Conservation (phyloP, 2,113 vertebrate genomes). For the Embiotoca jacksoni region DNA sequence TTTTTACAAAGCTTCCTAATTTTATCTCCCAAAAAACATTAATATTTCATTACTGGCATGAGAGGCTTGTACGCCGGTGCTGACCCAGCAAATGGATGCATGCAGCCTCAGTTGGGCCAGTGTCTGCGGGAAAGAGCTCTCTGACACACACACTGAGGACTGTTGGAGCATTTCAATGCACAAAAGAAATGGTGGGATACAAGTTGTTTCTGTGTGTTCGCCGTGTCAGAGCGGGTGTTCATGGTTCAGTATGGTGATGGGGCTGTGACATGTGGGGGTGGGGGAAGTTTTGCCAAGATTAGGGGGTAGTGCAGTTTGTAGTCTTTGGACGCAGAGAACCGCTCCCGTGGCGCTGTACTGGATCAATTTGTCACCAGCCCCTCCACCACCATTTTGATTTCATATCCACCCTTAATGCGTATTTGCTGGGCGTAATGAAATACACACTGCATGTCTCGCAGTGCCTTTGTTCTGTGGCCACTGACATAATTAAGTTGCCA, state of each 20-base stretch:
- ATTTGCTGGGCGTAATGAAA: slow-evolving; percentile 43
- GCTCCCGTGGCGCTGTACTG: neutral
- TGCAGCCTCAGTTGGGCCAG: slow-evolving; percentile 47
- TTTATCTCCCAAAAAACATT: slow-evolving; percentile 68
- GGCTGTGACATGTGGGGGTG: slow-evolving; percentile 21
- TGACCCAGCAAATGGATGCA: slow-evolving; percentile 71
- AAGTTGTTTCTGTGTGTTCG: slow-evolving; percentile 53
- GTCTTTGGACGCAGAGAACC: neutral
- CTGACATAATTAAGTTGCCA: slow-evolving; percentile 58
- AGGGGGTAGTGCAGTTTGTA: neutral
- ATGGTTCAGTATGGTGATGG: slow-evolving; percentile 35
- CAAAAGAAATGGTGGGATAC: slow-evolving; percentile 43
- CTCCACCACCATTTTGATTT: slow-evolving; percentile 56
- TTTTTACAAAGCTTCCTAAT: slow-evolving; percentile 65
- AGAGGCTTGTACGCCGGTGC: slow-evolving; percentile 61
- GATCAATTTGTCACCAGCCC: slow-evolving; percentile 15
- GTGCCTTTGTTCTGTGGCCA: slow-evolving; percentile 14
- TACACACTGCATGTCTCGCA: slow-evolving; percentile 24
- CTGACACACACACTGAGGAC: slow-evolving; percentile 38
- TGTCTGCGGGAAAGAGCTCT: slow-evolving; percentile 47
- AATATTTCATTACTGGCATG: slow-evolving; percentile 75
- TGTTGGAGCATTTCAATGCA: slow-evolving; percentile 61
- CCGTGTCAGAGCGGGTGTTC: slow-evolving; percentile 22
- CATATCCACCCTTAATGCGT: neutral
- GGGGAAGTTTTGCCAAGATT: slow-evolving; percentile 3